These are phyloP conservation scores for Temnothorax nylanderi DNA, from an alignment of 1,140 invertebrate species.

Conservation along the genomic window DNA sequence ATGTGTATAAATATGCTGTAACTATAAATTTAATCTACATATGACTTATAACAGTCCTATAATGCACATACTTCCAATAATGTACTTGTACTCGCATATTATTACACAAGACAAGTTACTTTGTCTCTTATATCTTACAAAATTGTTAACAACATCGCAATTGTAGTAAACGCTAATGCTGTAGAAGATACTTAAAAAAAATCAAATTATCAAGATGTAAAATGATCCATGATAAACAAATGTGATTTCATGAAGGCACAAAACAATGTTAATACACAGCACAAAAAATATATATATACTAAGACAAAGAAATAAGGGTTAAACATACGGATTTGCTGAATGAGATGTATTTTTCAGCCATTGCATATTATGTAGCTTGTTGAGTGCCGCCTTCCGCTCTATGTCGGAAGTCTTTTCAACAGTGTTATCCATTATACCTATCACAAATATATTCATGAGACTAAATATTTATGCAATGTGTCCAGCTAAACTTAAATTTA, in stretches of 20 bases:
- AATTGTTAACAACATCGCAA: not conserved
- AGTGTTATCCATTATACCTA: conserved; percentile 65
- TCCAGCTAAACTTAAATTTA: not conserved
- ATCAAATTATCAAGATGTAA: not conserved
- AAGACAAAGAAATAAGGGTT: conserved; percentile 34
- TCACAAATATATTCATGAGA: conserved; percentile 54
- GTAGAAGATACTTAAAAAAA: not conserved
- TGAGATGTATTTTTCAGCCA: conserved; percentile 72
- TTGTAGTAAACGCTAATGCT: not conserved
- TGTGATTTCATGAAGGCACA: not conserved
- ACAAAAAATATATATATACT: conserved; percentile 15
- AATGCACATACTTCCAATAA: not conserved
- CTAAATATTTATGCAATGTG: conserved; percentile 14
- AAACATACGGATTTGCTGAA: conserved; percentile 66
- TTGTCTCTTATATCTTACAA: not conserved
- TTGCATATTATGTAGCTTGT: conserved; percentile 71
- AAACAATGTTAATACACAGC: not conserved
- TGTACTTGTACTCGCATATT: not conserved
- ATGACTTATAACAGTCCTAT: not conserved
- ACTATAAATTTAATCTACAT: not conserved
- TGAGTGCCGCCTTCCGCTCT: conserved; percentile 61
- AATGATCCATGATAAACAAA: not conserved
- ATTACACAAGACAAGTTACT: not conserved
- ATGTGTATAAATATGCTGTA: not conserved
- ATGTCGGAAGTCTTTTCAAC: conserved; percentile 42